Evolutionary conservation across 2,888 invertebrate genomes (phyloP).

Genomic region (Leucoptera coffeella): DNA sequence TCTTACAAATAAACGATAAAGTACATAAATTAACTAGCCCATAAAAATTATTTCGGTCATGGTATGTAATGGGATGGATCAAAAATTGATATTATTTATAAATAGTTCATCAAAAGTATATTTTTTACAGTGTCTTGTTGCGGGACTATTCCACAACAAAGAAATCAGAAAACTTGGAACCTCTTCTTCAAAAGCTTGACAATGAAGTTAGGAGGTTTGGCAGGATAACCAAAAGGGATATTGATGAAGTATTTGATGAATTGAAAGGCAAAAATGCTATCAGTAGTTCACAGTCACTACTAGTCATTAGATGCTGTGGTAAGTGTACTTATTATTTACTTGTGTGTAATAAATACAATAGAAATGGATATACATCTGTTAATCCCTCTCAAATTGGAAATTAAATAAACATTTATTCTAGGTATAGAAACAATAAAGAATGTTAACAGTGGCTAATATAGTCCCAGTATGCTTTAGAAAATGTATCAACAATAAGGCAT

Average conservation of each 20-base stretch:
- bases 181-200: slow-evolving; percentile 61
- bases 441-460: too few relatives aligned
- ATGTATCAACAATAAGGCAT: too few relatives aligned
- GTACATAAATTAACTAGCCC: too few relatives aligned
- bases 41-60: too few relatives aligned
- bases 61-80: too few relatives aligned
- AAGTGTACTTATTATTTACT: slow-evolving; percentile 10
- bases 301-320: slow-evolving; percentile 80
- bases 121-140: slow-evolving; percentile 42
- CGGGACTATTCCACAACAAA: slow-evolving; percentile 49
- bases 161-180: slow-evolving; percentile 58
- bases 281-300: slow-evolving; percentile 70
- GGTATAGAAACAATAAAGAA: too few relatives aligned
- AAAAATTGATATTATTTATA: too few relatives aligned
- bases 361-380: too few relatives aligned
- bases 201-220: slow-evolving; percentile 64
- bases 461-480: too few relatives aligned
- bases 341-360: not conserved
- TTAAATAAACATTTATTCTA: too few relatives aligned
- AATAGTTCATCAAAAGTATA: not conserved
- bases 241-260: slow-evolving; percentile 74
- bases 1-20: too few relatives aligned
- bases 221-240: slow-evolving; percentile 65
- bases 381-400: too few relatives aligned
- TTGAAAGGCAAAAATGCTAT: slow-evolving; percentile 62